These are phyloP conservation scores for Macroglossus sobrinus DNA, from an alignment of 2,113 vertebrate species.

Conservation along the genomic window DNA sequence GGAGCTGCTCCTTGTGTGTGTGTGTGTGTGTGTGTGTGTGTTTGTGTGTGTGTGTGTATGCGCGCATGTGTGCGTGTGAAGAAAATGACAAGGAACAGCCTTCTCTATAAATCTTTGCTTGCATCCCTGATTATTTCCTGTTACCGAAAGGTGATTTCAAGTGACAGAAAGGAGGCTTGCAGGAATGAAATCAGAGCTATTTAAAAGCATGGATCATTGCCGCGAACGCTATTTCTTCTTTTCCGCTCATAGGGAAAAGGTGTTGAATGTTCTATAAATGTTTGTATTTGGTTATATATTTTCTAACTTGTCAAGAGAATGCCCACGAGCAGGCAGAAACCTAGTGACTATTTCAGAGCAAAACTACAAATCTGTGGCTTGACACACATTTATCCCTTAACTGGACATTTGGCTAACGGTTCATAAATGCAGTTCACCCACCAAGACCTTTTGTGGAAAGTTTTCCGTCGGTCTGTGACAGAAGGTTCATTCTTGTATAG, in stretches of 20 bases:
- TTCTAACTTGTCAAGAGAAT: constrained; percentile 31
- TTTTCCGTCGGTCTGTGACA: background rate
- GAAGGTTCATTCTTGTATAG: background rate
- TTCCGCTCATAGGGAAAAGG: constrained; percentile 38
- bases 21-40: too few relatives aligned
- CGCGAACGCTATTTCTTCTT: constrained; percentile 47
- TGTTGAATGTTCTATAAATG: constrained; percentile 54
- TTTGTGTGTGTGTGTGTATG: too few relatives aligned
- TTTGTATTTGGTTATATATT: background rate
- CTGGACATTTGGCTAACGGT: background rate
- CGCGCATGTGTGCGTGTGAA: background rate
- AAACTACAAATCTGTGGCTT: background rate
- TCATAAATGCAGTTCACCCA: background rate
- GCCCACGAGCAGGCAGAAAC: background rate
- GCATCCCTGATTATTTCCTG: background rate
- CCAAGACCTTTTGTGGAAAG: background rate
- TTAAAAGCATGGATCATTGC: constrained; percentile 29
- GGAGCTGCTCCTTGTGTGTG: background rate
- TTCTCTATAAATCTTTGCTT: background rate
- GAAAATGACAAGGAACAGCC: background rate
- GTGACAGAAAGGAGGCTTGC: background rate
- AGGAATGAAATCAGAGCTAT: constrained; percentile 48
- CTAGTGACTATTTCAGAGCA: background rate
- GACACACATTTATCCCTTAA: background rate
- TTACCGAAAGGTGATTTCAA: constrained; percentile 40